Conservation (phyloP, 2,888 invertebrate genomes). For the Orthonevra nobilis region DNA sequence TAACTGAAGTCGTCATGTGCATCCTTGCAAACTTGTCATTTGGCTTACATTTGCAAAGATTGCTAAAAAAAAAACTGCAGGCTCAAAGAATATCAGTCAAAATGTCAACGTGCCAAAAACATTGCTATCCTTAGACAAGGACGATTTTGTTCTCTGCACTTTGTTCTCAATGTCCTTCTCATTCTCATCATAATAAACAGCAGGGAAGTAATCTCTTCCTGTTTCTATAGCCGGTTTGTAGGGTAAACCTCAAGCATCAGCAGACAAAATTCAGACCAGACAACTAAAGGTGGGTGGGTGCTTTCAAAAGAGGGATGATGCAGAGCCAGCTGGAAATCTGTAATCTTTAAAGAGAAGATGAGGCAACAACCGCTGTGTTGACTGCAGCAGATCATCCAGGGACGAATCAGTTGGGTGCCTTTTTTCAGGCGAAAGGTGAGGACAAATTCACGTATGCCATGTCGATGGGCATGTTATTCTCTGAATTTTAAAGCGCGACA, state of each 20-base stretch:
- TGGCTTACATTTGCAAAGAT: neutral
- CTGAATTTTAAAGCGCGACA: no score
- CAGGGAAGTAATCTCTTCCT: conserved; percentile 45
- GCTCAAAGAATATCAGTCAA: conserved; percentile 40
- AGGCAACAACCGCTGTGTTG: no score
- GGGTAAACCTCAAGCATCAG: conserved; percentile 31
- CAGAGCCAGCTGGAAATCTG: no score
- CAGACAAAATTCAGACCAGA: conserved; percentile 46
- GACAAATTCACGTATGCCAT: no score
- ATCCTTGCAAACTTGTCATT: neutral
- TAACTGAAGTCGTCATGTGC: no score
- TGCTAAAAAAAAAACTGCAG: conserved; percentile 14
- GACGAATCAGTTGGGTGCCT: no score
- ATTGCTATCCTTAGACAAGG: conserved; percentile 21
- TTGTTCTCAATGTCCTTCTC: conserved; percentile 36
- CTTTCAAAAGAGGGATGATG: no score
- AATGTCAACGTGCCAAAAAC: conserved; percentile 54
- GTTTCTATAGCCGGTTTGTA: conserved; percentile 8
- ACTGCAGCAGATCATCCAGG: no score
- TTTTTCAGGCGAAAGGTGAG: no score
- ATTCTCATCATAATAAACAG: conserved; percentile 18
- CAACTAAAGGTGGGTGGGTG: no score
- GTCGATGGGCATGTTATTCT: no score
- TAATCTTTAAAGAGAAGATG: no score
- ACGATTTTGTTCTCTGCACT: conserved; percentile 17